Base-by-base conservation (phyloP, 1,140 invertebrate species). In the Drosophila baimaii region DNA sequence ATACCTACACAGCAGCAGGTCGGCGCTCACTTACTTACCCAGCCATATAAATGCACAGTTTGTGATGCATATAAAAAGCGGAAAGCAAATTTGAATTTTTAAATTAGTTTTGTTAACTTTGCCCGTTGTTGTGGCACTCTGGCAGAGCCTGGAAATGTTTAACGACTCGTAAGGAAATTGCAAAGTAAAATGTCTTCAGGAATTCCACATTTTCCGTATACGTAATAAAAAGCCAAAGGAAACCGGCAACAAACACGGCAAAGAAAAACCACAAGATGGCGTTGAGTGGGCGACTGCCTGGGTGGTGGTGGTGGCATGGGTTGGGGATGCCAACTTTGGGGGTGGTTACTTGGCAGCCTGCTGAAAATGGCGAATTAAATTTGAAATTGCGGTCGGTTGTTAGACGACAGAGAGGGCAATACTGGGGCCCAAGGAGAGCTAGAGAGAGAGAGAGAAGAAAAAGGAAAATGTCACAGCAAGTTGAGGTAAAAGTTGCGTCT, bases 21-120 rank as follows among this genome's bases (percentile, higher is more conserved):
- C 29, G 19, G 25, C 57, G n/a, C 51, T 15, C 31, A 51, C 27
- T 51, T 51, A 81, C 61, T 58, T 46, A 77, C 61, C 58, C 44
- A 63, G 61, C 80, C 83, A 88, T 86, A 86, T 86, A 86, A 86
- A 86, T 83, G 79, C 73, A 88, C 83, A 86, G 83, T 86, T 86
- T 89, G 84, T 78, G 80, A 69, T 69, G 84, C 85, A 89, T 89
- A 89, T 89, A 89, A 89, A 86, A 79, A 89, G 83, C 84, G 84
- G 84, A 89, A 89, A 89, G 84, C 58, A 89, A 89, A 89, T 89
- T 89, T 89, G 84, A 89, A 89, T 89, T 89, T 89, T 89, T 89
- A 89, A 89, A 89, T 89, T 89, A 89, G 84, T 89, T 89, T 89
- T 89, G 85, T 89, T 90, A 89, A 89, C 84, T 89, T 89, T 75